A percentile compares a stretch with the other conserved stretches of the same genome.
These are phyloP conservation scores for Nebria ingens DNA, from an alignment of 1,140 invertebrate species.

Conservation along the genomic window DNA sequence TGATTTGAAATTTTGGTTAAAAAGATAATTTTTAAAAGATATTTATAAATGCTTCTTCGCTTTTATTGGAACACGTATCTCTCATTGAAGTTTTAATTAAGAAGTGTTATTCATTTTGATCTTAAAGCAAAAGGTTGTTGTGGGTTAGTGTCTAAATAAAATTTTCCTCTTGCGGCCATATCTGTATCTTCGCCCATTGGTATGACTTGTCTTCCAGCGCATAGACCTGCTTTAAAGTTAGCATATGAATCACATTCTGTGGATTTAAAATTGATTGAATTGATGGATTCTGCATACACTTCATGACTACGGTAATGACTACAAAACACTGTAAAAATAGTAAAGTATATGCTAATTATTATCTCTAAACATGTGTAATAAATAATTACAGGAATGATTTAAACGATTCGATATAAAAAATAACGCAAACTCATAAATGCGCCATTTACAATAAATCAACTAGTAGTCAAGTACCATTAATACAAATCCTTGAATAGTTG, in stretches of 20 bases:
- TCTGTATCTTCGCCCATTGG: conserved; percentile 29
- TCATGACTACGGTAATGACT: conserved; percentile 36
- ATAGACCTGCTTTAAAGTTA: conserved; percentile 28
- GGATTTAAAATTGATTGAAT: conserved; percentile 29
- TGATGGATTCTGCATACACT: conserved; percentile 42
- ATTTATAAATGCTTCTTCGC: conserved; percentile 5
- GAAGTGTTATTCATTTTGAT: too few relatives aligned
- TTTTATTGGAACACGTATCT: conserved; percentile 10
- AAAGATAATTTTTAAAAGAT: conserved; percentile 1
- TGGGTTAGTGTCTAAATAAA: conserved; percentile 28
- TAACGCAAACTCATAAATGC: too few relatives aligned
- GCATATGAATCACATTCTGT: conserved; percentile 32
- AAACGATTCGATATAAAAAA: too few relatives aligned
- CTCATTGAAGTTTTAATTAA: too few relatives aligned
- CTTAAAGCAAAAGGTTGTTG: background rate
- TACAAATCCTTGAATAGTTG: too few relatives aligned
- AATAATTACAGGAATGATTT: background rate
- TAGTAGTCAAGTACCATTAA: too few relatives aligned
- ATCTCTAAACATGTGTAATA: background rate
- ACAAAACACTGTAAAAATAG: conserved; percentile 29
- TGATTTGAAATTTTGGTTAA: background rate
- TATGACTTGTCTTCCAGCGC: conserved; percentile 18
- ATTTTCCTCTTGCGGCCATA: conserved; percentile 22
- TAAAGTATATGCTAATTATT: background rate
- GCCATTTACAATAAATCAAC: too few relatives aligned